Evolutionary conservation across 1,140 invertebrate species (phyloP).

Genomic region (Penaeus japonicus): DNA sequence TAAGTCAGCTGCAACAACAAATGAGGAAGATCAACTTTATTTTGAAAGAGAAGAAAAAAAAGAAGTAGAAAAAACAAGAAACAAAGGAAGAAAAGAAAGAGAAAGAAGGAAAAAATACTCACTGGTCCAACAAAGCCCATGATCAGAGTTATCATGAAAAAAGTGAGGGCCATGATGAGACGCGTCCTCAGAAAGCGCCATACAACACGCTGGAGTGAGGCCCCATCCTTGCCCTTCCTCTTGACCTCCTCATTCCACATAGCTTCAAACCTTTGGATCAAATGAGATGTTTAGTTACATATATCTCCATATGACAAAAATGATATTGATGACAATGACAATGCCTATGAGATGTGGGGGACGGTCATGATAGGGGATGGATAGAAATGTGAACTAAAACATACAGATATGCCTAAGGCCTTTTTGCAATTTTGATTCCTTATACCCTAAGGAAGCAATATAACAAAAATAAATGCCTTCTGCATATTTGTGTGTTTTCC

Average conservation of each 20-base stretch:
- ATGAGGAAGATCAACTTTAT: no score
- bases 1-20: no score
- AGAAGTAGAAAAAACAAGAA: no score
- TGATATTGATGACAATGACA: no score
- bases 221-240: slow-evolving; percentile 62
- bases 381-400: no score
- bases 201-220: slow-evolving; percentile 68
- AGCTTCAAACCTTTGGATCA: slow-evolving; percentile 64
- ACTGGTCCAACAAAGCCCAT: neutral
- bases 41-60: no score
- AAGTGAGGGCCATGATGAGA: slow-evolving; percentile 58
- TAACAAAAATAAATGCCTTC: no score
- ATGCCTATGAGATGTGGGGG: no score
- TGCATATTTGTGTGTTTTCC: no score
- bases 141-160: neutral
- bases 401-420: neutral
- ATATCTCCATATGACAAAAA: neutral
- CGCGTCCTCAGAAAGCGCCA: slow-evolving; percentile 71
- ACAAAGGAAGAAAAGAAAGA: neutral
- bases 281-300: slow-evolving; percentile 57
- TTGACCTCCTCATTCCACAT: slow-evolving; percentile 68
- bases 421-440: no score
- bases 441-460: no score
- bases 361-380: no score
- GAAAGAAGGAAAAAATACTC: neutral